A percentile compares a stretch with the other conserved stretches of the same genome.
phyloP scores from a whole-genome alignment of 1,140 invertebrate species.

The Bilobella aurantiaca region DNA sequence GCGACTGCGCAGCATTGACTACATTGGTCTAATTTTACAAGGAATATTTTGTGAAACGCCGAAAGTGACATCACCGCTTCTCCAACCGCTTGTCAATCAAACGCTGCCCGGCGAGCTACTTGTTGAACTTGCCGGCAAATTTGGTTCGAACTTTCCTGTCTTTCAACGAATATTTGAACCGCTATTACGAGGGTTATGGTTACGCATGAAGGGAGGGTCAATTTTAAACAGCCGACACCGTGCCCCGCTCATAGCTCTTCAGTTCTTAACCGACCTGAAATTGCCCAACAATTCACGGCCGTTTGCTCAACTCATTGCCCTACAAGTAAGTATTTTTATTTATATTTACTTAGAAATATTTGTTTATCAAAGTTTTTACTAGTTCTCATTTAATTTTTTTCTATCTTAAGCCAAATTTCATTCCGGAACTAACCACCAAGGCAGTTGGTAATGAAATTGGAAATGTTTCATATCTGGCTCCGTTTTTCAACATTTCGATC shows the following conservation, averaged over 20 bases:
- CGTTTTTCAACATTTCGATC: conserved; percentile 77
- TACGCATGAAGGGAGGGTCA: conserved; percentile 56
- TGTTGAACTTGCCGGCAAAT: conserved; percentile 51
- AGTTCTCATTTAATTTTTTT: conserved; percentile 22
- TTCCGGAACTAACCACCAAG: conserved; percentile 57
- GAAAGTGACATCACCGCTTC: background rate
- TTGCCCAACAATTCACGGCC: conserved; percentile 50
- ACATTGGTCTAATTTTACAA: conserved; percentile 51
- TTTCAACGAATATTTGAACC: conserved; percentile 60
- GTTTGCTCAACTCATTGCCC: conserved; percentile 63
- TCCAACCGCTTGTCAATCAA: background rate
- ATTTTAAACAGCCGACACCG: conserved; percentile 60
- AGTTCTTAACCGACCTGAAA: conserved; percentile 61
- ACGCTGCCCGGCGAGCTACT: conserved; percentile 42
- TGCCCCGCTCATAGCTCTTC: conserved; percentile 53
- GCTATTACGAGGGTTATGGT: conserved; percentile 56
- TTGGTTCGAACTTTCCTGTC: conserved; percentile 44
- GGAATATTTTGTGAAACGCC: conserved; percentile 44
- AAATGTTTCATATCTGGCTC: conserved; percentile 70
- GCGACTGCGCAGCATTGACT: conserved; percentile 52
- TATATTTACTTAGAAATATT: conserved; percentile 22
- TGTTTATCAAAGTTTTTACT: conserved; percentile 12
- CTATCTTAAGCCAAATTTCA: conserved; percentile 56
- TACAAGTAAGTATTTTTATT: conserved; percentile 36
- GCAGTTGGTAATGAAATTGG: conserved; percentile 70